phyloP scores from a whole-genome alignment of 2,113 vertebrate genomes.

The Alethe diademata region DNA sequence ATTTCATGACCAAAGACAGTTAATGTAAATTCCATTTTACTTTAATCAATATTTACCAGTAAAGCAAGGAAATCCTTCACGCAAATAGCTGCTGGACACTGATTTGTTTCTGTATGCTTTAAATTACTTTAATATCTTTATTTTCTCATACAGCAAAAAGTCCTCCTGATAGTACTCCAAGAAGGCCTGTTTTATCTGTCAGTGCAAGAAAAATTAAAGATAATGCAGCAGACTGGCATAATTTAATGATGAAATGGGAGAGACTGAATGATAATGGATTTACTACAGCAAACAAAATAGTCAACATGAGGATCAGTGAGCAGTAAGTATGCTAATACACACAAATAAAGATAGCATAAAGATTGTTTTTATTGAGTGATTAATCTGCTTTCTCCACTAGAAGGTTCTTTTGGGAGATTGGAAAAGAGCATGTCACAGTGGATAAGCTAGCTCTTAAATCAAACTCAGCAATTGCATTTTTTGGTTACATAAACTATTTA shows the following conservation, averaged over 20 bases:
- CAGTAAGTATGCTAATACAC: conserved; percentile 67
- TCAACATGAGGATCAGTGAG: conserved; percentile 77
- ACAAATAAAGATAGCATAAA: neutral
- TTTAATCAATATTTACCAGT: neutral
- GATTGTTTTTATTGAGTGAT: neutral
- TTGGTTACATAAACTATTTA: neutral
- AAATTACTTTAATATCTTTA: neutral
- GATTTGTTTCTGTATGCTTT: neutral
- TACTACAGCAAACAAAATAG: conserved; percentile 74
- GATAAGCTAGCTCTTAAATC: neutral
- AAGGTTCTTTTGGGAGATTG: neutral
- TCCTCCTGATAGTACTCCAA: conserved; percentile 63
- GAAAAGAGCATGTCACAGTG: neutral
- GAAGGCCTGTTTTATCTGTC: conserved; percentile 81
- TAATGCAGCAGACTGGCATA: conserved; percentile 94
- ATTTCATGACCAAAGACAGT: neutral
- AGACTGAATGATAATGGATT: conserved; percentile 82
- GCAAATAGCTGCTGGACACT: neutral
- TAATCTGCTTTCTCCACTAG: neutral
- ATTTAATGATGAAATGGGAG: conserved; percentile 91
- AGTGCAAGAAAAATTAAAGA: conserved; percentile 91
- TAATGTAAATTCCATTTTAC: neutral
- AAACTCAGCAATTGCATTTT: neutral
- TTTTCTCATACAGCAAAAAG: conserved; percentile 60
- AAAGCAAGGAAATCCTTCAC: neutral